Evolutionary conservation across 2,888 invertebrate genomes (phyloP), one percentile per base, ranked within the genome.

Genomic region (Artemia sinica): DNA sequence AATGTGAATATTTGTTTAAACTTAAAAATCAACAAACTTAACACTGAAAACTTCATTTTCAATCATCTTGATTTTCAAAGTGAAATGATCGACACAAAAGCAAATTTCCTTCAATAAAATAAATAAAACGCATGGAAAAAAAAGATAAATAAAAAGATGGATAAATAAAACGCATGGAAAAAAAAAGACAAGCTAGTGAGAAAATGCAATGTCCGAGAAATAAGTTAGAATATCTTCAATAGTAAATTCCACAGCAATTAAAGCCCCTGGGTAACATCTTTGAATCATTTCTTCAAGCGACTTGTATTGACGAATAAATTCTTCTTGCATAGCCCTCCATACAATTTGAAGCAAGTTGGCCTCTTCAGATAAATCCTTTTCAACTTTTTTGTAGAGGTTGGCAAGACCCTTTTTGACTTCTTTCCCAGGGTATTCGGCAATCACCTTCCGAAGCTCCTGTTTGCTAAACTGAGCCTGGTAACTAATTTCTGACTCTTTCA

Each of bases 281-380:
- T 89, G 89, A 76, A 97, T 91, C 74, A 94, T 84, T 74, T 89
- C 89, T 80, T 95, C 92, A 74, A 96, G 85, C 74, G 88, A 85
- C 78, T 90, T 91, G 79, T 96, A 93, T 78, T 97, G 97, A 74
- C 89, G 87, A 74, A 98, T 89, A 80, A 98, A 97, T 82, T 97
- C 96, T 78, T 96, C 93, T 82, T 97, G 96, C 96, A 98, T 96
- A 74, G 94, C 91, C 77, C 93, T 85, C 98, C 98, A 98, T 70
- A 98, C 97, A 68, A 98, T 97, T 83, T 91, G 90, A 75, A 94
- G 82, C 72, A 95, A 82, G 76, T 92, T 94, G 77, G 90, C 89
- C 79, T 92, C 91, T 79, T 94, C 94, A 75, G 91, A 91, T 66
- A 97, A 81, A 79, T 98, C 96, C 81, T 97, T 97, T 78, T 97